Evolutionary conservation across 2,113 vertebrate species (phyloP), one percentile per base, ranked within the genome.

Genomic region (Sitta europaea): DNA sequence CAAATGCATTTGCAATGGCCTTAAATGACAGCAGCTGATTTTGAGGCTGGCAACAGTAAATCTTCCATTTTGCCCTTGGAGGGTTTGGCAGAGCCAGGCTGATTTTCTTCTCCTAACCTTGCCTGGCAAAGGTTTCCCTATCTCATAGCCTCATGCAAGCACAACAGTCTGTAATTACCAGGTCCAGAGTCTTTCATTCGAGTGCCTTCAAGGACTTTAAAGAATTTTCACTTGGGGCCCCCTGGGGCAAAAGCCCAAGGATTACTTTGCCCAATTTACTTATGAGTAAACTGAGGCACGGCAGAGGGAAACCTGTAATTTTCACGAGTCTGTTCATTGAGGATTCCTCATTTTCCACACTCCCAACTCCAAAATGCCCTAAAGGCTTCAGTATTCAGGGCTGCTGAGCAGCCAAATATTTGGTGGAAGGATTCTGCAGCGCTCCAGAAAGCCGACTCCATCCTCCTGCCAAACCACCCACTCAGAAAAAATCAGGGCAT

Each of bases 241-340:
- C 96, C 63, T n/a, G 53, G 78, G 75, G 94, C 45, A 1, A 86
- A 57, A 94, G 85, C 95, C 95, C 28, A 83, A 77, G 86, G 94
- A 93, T 75, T 93, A 43, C 65, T 90, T 80, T 90, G 75, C 82
- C 82, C 93, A 65, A 96, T 94, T 94, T 96, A 68, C 95, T 93
- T 95, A 93, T 90, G 95, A 97, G 93, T 93, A 97, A 97, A 96
- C 94, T 94, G 92, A 97, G 94, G 92, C 92, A 95, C 13, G 21
- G 92, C 75, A 77, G 71, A 92, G 83, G 53, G 68, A 93, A 96
- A 96, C 92, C 96, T 95, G 88, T 95, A 95, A 96, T 97, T 96
- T 93, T 96, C 72, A 96, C 88, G 79, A 95, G 95, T 96, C 79
- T 93, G 59, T 77, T 94, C 96, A 90, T 95, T 96, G 90, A 78